Evolutionary conservation across 2,113 vertebrate species (phyloP), one percentile per base, ranked within the genome.

Genomic region (Perca fluviatilis): DNA sequence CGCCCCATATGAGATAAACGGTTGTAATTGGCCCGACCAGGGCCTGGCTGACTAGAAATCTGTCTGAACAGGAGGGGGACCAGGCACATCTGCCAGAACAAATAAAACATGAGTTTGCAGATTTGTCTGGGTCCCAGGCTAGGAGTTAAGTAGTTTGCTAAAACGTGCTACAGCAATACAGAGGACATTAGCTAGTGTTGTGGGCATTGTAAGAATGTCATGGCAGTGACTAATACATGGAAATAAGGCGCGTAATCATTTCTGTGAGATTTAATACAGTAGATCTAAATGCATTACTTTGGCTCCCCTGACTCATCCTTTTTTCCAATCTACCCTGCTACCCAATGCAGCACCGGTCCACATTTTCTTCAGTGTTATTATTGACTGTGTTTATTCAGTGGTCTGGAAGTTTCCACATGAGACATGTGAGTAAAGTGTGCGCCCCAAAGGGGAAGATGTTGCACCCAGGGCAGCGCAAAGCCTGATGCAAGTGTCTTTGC

Each of bases 221-320:
- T 36, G 0, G 2, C 46, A 65, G 66, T 86, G 50, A 89, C 63
- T 75, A 77, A 85, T 56, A 33, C 21, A 57, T 64, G n/a, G 50
- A 75, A 77, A 75, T 67, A 50, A 70, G 18, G 63, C 36, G 21
- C 54, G 63, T 70, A 73, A 76, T 82, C 53, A 73, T 3, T 33
- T 3, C 60, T 33, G 40, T 1, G 47, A 74, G 63, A 77, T 86
- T 84, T 63, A 80, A 74, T 77, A 61, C 46, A 2, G 79, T 61
- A 33, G 56, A 75, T 88, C 86, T 83, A 84, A 82, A 83, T 60
- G 53, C 71, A 80, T 83, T 64, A 33, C 51, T 36, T 23, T 2
- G 1, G 15, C 51, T 69, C 25, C 66, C 47, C 51, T 61, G 67
- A 81, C 27, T 76, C 64, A 12, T 33, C 25, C 47, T 30, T 25